Conservation (phyloP, 2,888 invertebrate species). For the Mythimna loreyi region DNA sequence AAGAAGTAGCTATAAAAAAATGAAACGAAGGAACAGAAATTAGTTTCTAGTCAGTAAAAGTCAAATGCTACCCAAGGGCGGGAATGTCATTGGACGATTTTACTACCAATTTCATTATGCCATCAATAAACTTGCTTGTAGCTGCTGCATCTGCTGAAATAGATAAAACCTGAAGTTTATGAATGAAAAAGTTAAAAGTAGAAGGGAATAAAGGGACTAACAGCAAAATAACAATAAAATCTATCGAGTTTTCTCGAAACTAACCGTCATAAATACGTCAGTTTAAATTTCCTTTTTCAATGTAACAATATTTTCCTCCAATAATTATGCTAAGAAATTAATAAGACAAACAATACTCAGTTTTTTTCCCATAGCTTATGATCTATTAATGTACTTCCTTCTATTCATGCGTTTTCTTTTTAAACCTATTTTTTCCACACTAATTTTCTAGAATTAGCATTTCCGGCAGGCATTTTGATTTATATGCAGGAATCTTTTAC, state of each 20-base stretch:
- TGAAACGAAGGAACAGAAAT: no score
- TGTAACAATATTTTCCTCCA: not conserved
- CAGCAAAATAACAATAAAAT: not conserved
- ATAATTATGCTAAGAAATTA: not conserved
- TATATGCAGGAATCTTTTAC: no score
- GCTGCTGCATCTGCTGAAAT: no score
- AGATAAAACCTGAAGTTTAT: no score
- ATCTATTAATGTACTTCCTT: not conserved
- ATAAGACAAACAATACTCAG: not conserved
- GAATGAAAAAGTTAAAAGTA: no score
- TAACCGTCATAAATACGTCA: not conserved
- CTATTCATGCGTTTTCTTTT: not conserved
- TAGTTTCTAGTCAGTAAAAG: no score
- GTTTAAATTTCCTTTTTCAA: slow-evolving; percentile 6
- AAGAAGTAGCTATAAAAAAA: no score
- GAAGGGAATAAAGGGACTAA: not conserved
- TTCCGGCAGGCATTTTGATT: no score
- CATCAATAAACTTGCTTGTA: not conserved
- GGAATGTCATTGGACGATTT: no score
- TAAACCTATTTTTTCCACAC: not conserved
- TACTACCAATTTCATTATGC: no score
- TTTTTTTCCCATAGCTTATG: not conserved
- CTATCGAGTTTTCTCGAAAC: not conserved
- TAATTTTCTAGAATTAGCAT: no score
- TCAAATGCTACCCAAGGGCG: no score